These are phyloP conservation scores for Eucera pruinosa DNA, from an alignment of 2,888 invertebrate species.

Conservation along the genomic window DNA sequence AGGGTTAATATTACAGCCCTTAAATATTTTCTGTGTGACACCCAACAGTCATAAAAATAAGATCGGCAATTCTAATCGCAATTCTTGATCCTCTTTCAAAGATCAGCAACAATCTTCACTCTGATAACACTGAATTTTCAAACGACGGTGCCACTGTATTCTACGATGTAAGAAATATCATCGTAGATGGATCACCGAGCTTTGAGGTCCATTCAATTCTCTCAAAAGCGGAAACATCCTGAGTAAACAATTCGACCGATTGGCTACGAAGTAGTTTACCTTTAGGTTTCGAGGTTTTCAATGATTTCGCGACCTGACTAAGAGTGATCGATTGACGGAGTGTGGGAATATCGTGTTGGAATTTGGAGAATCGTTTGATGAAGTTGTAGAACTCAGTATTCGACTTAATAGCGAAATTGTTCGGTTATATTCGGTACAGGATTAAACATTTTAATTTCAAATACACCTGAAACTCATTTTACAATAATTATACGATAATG, in stretches of 20 bases:
- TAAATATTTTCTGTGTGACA: no score
- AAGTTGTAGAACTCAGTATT: no score
- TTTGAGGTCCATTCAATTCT: conserved; percentile 27
- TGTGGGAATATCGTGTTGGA: conserved; percentile 9
- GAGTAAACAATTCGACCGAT: conserved; percentile 49
- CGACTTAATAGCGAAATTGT: no score
- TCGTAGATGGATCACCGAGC: conserved; percentile 44
- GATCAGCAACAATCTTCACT: no score
- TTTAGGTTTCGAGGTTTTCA: not conserved
- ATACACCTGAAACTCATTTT: no score
- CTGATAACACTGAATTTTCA: conserved; percentile 51
- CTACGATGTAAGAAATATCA: conserved; percentile 22
- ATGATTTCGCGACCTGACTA: not conserved
- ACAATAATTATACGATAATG: no score
- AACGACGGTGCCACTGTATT: not conserved
- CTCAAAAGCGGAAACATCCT: conserved; percentile 43
- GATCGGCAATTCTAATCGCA: no score
- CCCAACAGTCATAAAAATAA: no score
- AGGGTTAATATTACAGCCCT: no score
- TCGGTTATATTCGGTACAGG: no score
- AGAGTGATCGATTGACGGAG: not conserved
- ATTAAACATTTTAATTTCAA: no score
- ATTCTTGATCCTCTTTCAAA: no score
- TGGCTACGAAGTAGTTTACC: conserved; percentile 10
- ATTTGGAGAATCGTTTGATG: not conserved